Base-by-base conservation (phyloP, 2,797 vertebrate species). In the Anguilla pacifica region DNA sequence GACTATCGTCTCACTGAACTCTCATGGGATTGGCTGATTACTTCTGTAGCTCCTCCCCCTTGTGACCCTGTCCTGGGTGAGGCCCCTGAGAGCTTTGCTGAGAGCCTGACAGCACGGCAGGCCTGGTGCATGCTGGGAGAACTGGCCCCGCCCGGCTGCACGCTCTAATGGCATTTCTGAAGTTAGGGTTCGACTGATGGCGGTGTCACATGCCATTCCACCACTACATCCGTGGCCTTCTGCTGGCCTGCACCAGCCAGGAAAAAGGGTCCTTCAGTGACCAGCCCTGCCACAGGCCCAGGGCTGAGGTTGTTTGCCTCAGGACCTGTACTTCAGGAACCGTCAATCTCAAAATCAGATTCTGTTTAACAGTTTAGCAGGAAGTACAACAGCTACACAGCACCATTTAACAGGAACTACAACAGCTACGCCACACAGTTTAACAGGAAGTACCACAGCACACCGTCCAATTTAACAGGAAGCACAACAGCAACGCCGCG, bases 111-210 rank as follows among this genome's bases (percentile, higher is more conserved):
- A 74, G 31, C n/a, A 6, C 2, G 64, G 5, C 64, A n/a, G 25
- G 11, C 64, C 25, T 67, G 64, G 74, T 53, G 39, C 11, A 57
- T 17, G 17, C 39, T 87, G 87, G 31, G 51, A 84, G n/a, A 46
- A 57, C 2, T 6, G 59, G 10, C 35, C 51, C 59, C 17, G 2
- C 83, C 25, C 46, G 9, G 43, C 51, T 11, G 22, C 35, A 70
- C 67, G 57, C 83, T 19, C 67, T 77, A 77, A 88, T 88, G 83
- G 84, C 84, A 88, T 88, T 85, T 84, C 83, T 53, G 46, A 87
- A 87, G 46, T 43, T 43, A 51, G 82, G 51, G 3, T 43, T 43
- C 39, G 39, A 74, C 35, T 57, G 83, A 74, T 59, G 87, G 67
- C 46, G 10, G 67, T 57, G 83, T 74, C 87, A 84, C 9, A 15